Percentiles rank a stretch among this genome's conserved stretches.
Conservation (phyloP, 2,797 vertebrate genomes). For the Liasis olivaceus region DNA sequence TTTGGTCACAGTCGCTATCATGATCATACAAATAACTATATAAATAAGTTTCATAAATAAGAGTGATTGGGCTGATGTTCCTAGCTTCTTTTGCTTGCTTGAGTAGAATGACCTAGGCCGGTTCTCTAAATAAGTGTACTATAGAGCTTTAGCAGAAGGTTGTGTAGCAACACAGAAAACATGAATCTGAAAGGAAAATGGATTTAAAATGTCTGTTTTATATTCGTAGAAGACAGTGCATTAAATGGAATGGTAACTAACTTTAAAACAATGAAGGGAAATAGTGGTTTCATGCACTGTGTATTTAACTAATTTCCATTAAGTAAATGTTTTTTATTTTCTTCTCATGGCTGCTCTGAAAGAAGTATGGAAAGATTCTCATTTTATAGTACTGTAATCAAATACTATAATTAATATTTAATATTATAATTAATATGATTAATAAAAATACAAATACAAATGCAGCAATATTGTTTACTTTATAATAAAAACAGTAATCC, state of each 20-base stretch:
- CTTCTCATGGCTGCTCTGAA: too few relatives aligned
- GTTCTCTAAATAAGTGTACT: background rate
- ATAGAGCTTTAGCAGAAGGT: background rate
- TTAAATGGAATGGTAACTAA: background rate
- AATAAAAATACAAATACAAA: background rate
- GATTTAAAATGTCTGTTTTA: background rate
- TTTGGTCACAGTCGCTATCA: background rate
- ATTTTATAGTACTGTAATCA: background rate
- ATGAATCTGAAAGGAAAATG: background rate
- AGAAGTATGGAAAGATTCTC: background rate
- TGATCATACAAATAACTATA: background rate
- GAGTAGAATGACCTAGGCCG: background rate
- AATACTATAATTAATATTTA: background rate
- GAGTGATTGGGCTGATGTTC: background rate
- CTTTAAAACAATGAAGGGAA: background rate
- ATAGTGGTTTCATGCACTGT: background rate
- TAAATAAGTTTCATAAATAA: background rate
- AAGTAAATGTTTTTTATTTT: background rate
- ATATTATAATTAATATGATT: background rate
- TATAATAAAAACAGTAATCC: background rate
- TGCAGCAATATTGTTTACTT: background rate
- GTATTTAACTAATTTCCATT: background rate
- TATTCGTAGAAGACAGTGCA: background rate
- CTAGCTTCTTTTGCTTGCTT: background rate
- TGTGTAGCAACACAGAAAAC: background rate